Percentiles rank a stretch among this genome's conserved stretches.
Conservation (phyloP, 1,140 invertebrate genomes). For the Lasioglossum baleicum region DNA sequence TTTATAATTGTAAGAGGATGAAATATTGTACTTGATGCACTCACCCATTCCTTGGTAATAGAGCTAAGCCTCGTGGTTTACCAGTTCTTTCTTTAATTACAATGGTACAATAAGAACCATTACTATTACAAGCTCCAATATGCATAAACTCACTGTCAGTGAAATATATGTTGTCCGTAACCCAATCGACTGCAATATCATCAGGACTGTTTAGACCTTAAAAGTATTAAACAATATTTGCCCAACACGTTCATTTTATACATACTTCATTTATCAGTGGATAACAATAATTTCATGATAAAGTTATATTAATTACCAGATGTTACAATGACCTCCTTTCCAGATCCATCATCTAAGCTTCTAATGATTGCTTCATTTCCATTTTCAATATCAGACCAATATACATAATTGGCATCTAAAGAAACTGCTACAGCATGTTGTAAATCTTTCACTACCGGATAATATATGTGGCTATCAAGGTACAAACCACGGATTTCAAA, state of each 20-base stretch:
- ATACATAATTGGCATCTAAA: slow-evolving; percentile 84
- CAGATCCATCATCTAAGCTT: slow-evolving; percentile 80
- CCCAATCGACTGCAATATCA: slow-evolving; percentile 91
- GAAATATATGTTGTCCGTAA: slow-evolving; percentile 91
- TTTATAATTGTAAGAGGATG: background rate
- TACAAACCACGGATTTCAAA: slow-evolving; percentile 80
- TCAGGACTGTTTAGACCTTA: slow-evolving; percentile 87
- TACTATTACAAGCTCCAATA: background rate
- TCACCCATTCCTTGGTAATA: background rate
- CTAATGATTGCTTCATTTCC: slow-evolving; percentile 85
- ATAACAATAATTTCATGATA: background rate
- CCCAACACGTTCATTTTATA: no score
- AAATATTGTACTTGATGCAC: background rate
- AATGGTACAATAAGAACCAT: background rate
- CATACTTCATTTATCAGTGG: no score
- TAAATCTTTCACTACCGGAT: slow-evolving; percentile 77
- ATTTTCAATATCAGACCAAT: slow-evolving; percentile 86
- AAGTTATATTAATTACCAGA: slow-evolving; percentile 67
- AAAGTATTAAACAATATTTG: slow-evolving; percentile 54
- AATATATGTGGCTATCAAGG: slow-evolving; percentile 77
- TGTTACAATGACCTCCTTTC: slow-evolving; percentile 80
- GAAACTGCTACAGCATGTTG: slow-evolving; percentile 85
- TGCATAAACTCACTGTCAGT: slow-evolving; percentile 87
- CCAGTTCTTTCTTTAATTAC: background rate
- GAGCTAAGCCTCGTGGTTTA: background rate